Percentiles rank a stretch among this genome's conserved stretches.
These are phyloP conservation scores for Zhuqinia jingwanae DNA, from an alignment of 2,888 invertebrate genomes.

Conservation along the genomic window DNA sequence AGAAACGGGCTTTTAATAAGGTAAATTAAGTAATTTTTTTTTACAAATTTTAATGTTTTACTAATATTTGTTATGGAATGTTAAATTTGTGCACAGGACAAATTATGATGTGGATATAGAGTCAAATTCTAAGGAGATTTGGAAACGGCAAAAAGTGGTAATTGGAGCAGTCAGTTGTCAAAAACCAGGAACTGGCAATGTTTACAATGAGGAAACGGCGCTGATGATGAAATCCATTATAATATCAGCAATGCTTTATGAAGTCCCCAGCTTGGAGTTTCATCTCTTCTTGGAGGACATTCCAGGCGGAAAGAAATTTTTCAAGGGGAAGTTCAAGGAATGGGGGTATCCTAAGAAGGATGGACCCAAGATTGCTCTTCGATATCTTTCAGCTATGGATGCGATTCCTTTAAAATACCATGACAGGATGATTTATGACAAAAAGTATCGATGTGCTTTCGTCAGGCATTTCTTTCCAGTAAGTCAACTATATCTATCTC, in stretches of 20 bases:
- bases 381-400: constrained; percentile 12
- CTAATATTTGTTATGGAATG: no score
- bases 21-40: no score
- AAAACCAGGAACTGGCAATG: no score
- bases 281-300: constrained; percentile 16
- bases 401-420: not conserved
- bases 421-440: not conserved
- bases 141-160: not conserved
- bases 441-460: not conserved
- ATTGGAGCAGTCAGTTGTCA: constrained; percentile 2
- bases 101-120: no score
- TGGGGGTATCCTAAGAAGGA: not conserved
- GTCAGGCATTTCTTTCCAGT: constrained; percentile 5
- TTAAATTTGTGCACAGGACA: no score
- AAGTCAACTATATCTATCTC: not conserved
- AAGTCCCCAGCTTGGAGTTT: not conserved
- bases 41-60: no score
- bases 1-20: not conserved
- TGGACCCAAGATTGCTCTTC: not conserved
- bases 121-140: no score
- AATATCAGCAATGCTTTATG: constrained; percentile 4
- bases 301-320: not conserved
- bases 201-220: not conserved
- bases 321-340: not conserved
- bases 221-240: constrained; percentile 28